Evolutionary conservation across 2,113 vertebrate genomes (phyloP).

Genomic region (Crotalus horridus): DNA sequence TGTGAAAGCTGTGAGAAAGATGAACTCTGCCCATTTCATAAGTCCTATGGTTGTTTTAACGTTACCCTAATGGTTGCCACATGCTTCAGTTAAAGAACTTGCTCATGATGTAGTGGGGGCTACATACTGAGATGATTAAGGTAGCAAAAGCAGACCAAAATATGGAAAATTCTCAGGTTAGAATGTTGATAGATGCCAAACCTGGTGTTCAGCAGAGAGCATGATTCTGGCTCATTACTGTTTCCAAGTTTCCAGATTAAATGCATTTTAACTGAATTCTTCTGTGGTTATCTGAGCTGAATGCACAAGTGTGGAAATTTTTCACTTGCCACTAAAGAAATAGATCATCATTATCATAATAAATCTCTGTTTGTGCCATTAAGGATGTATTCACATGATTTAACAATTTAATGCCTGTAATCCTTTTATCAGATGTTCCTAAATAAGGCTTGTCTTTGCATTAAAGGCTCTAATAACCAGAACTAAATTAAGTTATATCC

Average conservation of each 20-base stretch:
- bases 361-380: constrained; percentile 5
- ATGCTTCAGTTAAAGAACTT: background rate
- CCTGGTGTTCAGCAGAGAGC: background rate
- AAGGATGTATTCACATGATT: constrained; percentile 24
- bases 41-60: background rate
- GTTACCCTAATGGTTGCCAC: background rate
- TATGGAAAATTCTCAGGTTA: background rate
- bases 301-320: background rate
- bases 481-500: constrained; percentile 16
- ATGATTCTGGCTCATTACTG: background rate
- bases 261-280: background rate
- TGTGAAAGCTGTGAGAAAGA: background rate
- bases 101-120: too few relatives aligned
- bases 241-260: background rate
- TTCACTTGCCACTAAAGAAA: background rate
- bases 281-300: background rate
- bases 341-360: background rate
- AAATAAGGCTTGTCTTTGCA: constrained; percentile 1
- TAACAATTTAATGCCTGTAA: constrained; percentile 28
- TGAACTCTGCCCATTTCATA: background rate
- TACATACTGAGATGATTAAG: background rate
- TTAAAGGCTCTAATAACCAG: constrained; percentile 21
- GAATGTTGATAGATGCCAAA: background rate
- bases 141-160: background rate
- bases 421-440: constrained; percentile 15